Evolutionary conservation across 2,888 invertebrate genomes (phyloP), one percentile per base, ranked within the genome.

Genomic region (Ctena decussata): DNA sequence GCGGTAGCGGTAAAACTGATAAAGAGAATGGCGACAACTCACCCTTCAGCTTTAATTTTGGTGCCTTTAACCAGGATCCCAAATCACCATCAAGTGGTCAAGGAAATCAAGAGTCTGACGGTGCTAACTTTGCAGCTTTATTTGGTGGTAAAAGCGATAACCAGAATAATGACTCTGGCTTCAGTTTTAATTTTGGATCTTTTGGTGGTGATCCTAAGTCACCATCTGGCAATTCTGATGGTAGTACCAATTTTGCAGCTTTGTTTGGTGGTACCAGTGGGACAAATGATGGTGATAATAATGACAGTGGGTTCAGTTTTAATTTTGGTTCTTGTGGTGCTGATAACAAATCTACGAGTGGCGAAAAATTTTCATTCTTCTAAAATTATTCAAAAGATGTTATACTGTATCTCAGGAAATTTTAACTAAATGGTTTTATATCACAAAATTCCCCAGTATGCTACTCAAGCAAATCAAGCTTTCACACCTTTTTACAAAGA

Each of bases 231-330:
- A n/a, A n/a, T n/a, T n/a, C n/a, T n/a, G n/a, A n/a, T 46, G 21
- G 46, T 21, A 41, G 24, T 35, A 49, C 32, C 32, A 74, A 46
- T 37, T 74, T 74, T 24, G 32, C 57, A 11, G 49, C 74, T 3
- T n/a, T 74, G 35, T 74, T 74, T 37, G 57, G 74, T 30, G 37
- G 53, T 15, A 46, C 18, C 21, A 24, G 37, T 53, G 53, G 74
- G 0, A n/a, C n/a, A n/a, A 74, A 74, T 74, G n/a, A n/a, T n/a
- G n/a, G n/a, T n/a, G 74, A 74, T 11, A 74, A 46, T 30, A 35
- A 5, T 18, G 32, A 35, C 53, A 74, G 12, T 53, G 74, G 53
- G 5, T 74, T 74, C 32, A 53, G 24, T 53, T 74, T 74, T 11
- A 74, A 53, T 37, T 74, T 74, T 53, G 74, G 74, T 35, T 3